Evolutionary conservation across 2,797 vertebrate genomes (phyloP).

Genomic region (Ctenochaetus hawaiiensis): DNA sequence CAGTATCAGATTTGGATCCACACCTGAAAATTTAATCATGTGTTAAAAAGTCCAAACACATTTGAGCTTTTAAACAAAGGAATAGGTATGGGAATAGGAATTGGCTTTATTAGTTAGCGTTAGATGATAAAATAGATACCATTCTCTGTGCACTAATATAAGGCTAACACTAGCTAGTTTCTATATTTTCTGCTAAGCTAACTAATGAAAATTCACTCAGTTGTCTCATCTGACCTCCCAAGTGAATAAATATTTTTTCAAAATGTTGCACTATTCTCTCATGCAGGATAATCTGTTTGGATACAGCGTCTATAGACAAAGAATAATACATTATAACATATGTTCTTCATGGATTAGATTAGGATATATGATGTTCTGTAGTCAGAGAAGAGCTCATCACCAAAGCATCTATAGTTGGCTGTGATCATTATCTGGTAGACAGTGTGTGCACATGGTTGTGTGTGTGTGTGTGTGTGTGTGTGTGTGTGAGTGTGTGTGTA

Average conservation of each 20-base stretch:
- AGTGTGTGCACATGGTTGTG: neutral
- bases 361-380: conserved; percentile 34
- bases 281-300: too few relatives aligned
- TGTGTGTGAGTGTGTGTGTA: neutral
- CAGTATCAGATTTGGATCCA: neutral
- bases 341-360: conserved; percentile 6
- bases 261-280: too few relatives aligned
- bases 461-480: conserved; percentile 5
- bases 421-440: conserved; percentile 26
- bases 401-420: conserved; percentile 10
- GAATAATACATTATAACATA: neutral
- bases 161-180: too few relatives aligned
- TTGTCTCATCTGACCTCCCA: too few relatives aligned
- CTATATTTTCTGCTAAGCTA: too few relatives aligned
- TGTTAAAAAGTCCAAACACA: neutral
- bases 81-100: too few relatives aligned
- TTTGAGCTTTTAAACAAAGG: too few relatives aligned
- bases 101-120: too few relatives aligned
- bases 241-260: too few relatives aligned
- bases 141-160: too few relatives aligned
- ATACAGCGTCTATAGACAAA: neutral
- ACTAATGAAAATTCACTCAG: too few relatives aligned
- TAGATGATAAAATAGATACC: too few relatives aligned
- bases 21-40: neutral
- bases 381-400: conserved; percentile 24